Conservation (phyloP, 2,888 invertebrate genomes). For the Pilophorus perplexus region DNA sequence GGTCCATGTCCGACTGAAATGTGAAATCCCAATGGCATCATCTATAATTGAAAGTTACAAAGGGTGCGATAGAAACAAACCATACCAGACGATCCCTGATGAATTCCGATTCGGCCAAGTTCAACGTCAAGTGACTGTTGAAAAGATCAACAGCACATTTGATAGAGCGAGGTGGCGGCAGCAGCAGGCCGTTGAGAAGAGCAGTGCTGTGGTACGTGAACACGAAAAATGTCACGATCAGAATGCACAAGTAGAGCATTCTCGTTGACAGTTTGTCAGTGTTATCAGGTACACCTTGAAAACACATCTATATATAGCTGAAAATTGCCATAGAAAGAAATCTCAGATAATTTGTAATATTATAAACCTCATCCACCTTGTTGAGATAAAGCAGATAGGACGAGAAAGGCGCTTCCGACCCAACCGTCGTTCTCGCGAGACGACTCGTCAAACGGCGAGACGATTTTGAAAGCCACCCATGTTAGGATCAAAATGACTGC, state of each 20-base stretch:
- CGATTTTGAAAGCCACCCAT: conserved; percentile 18
- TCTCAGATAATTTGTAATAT: not conserved
- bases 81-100: no score
- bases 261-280: conserved; percentile 15
- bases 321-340: not conserved
- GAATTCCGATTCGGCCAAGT: not conserved
- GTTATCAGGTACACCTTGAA: conserved; percentile 24
- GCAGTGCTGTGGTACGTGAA: conserved; percentile 21
- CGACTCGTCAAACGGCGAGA: not conserved
- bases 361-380: conserved; percentile 8
- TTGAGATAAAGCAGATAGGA: conserved; percentile 22
- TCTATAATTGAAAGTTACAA: no score
- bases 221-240: conserved; percentile 15
- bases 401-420: conserved; percentile 10
- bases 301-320: not conserved
- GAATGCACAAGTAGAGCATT: conserved; percentile 4
- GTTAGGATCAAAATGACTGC: not conserved
- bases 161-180: conserved; percentile 12
- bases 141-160: not conserved
- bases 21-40: no score
- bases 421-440: conserved; percentile 17
- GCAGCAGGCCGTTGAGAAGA: conserved; percentile 12
- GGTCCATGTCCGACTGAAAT: no score
- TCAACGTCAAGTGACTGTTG: not conserved
- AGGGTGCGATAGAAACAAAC: no score